Conservation (phyloP, 2,113 vertebrate genomes). For the Tinamus guttatus region DNA sequence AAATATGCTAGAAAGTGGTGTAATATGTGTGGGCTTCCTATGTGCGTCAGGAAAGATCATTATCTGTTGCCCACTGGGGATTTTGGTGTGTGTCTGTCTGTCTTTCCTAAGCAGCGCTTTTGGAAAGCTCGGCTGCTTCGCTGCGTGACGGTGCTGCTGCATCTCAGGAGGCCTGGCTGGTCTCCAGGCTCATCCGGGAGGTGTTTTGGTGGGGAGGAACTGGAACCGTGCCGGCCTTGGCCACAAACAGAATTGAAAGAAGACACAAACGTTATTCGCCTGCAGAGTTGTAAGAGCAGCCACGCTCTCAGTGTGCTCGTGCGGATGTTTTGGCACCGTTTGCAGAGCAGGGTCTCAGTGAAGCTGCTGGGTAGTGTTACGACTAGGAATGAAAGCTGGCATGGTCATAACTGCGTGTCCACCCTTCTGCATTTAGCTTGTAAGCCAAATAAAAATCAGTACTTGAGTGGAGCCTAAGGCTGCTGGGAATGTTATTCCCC, state of each 20-base stretch:
- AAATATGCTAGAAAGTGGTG: not conserved
- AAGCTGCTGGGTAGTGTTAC: not conserved
- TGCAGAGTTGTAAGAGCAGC: not conserved
- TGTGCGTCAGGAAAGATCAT: not conserved
- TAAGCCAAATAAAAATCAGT: fast-evolving
- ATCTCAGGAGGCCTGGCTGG: not conserved
- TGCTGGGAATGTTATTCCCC: not conserved
- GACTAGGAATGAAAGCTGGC: fast-evolving
- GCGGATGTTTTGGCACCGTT: fast-evolving
- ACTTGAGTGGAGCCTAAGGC: not conserved
- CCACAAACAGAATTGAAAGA: fast-evolving
- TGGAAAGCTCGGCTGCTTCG: not conserved
- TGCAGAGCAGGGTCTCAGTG: fast-evolving
- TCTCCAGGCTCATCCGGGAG: not conserved
- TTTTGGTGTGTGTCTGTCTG: not conserved
- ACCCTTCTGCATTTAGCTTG: not conserved
- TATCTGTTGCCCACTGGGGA: not conserved
- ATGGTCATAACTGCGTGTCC: not conserved
- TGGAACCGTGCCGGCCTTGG: not conserved
- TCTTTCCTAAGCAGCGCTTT: too few relatives aligned
- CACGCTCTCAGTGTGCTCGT: not conserved
- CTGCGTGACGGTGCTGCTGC: not conserved
- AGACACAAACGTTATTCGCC: not conserved
- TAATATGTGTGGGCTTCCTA: not conserved
- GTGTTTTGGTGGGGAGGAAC: not conserved